These are phyloP conservation scores for Lepidocyrtoides sp. DNA, from an alignment of 2,888 invertebrate genomes.

Conservation along the genomic window DNA sequence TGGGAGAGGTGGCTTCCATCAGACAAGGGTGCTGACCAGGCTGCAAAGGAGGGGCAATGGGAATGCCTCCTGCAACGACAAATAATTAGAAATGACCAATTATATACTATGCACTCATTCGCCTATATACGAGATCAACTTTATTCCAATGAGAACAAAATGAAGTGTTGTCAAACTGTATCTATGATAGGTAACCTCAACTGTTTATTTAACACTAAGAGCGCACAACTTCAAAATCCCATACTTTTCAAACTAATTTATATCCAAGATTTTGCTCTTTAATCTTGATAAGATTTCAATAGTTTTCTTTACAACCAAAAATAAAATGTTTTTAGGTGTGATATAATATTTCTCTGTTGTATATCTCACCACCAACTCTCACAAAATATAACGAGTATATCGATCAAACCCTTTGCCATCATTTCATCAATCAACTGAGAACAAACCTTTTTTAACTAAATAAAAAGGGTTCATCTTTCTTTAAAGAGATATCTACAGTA, in stretches of 20 bases:
- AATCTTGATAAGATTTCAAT: slow-evolving; percentile 29
- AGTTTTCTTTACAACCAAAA: background rate
- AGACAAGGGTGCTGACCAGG: slow-evolving; percentile 83
- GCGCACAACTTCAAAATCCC: too few species aligned
- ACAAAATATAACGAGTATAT: background rate
- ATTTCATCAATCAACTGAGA: slow-evolving; percentile 69
- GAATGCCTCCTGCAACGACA: slow-evolving; percentile 83
- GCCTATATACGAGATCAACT: background rate
- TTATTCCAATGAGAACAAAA: slow-evolving; percentile 31
- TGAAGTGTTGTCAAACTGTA: background rate
- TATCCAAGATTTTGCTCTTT: slow-evolving; percentile 8
- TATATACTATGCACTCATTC: slow-evolving; percentile 38
- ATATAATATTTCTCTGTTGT: slow-evolving; percentile 14
- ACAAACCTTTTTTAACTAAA: background rate
- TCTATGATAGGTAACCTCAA: background rate
- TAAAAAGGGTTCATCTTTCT: background rate
- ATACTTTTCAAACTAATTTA: background rate
- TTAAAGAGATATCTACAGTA: too few species aligned
- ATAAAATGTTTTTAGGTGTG: slow-evolving; percentile 30
- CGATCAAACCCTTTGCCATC: slow-evolving; percentile 58
- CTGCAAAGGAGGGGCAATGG: slow-evolving; percentile 83
- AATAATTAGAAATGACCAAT: slow-evolving; percentile 82
- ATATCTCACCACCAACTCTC: background rate
- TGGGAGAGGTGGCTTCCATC: slow-evolving; percentile 84
- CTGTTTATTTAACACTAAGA: background rate